Evolutionary conservation across 2,888 invertebrate species (phyloP).

Genomic region (Drosophila lutescens): DNA sequence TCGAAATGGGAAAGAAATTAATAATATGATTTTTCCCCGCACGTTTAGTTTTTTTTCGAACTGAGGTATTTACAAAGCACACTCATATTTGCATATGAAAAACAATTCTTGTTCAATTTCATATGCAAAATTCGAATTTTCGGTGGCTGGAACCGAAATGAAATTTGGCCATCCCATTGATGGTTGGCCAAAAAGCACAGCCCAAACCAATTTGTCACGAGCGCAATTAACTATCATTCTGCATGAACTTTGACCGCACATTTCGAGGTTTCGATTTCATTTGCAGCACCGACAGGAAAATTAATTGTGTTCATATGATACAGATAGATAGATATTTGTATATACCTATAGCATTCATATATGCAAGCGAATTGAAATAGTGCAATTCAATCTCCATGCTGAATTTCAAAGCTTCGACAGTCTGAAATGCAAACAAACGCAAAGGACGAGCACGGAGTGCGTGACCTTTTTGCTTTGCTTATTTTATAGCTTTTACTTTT

Average conservation of each 20-base stretch:
- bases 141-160: background rate
- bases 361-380: background rate
- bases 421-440: background rate
- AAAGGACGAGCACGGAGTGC: background rate
- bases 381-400: background rate
- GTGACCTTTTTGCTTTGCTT: background rate
- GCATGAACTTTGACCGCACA: slow-evolving; percentile 27
- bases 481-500: background rate
- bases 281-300: slow-evolving; percentile 12
- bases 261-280: slow-evolving; percentile 27
- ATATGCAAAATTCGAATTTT: slow-evolving; percentile 32
- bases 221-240: slow-evolving; percentile 34
- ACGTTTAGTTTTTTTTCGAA: background rate
- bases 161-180: slow-evolving; percentile 1
- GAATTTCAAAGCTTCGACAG: background rate
- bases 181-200: slow-evolving; percentile 8
- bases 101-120: slow-evolving; percentile 22
- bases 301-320: slow-evolving; percentile 7
- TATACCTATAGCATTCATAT: too few relatives aligned
- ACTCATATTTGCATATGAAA: slow-evolving; percentile 37
- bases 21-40: background rate
- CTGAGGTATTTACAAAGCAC: background rate
- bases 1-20: background rate
- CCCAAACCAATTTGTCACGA: slow-evolving; percentile 24
- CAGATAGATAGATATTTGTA: too few relatives aligned